A percentile compares a stretch with the other conserved stretches of the same genome.
Conservation (phyloP, 2,113 vertebrate genomes). For the Halcyon malimbica region DNA sequence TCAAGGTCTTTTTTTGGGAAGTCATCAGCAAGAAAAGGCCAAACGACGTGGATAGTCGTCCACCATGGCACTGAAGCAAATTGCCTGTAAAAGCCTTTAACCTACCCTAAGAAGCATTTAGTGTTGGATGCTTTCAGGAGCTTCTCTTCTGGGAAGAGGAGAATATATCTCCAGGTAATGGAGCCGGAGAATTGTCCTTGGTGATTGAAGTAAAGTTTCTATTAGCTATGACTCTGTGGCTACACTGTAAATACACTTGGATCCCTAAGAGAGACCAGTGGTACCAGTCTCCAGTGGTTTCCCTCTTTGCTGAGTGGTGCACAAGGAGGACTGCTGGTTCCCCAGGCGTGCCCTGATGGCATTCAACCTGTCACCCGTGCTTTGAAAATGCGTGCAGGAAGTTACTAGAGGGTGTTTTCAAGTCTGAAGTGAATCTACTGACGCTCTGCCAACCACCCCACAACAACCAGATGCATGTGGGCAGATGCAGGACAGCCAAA, state of each 20-base stretch:
- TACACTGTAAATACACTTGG: background rate
- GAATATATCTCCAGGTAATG: conserved; percentile 55
- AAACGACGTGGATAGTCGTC: conserved; percentile 27
- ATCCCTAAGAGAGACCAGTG: background rate
- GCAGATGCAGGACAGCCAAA: background rate
- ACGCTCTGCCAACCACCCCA: background rate
- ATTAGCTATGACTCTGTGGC: background rate
- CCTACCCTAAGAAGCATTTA: conserved; percentile 58
- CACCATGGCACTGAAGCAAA: conserved; percentile 28
- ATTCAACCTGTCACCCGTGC: background rate
- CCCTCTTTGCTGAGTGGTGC: background rate
- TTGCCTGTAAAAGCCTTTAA: conserved; percentile 64
- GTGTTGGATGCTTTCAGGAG: conserved; percentile 52
- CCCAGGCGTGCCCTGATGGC: background rate
- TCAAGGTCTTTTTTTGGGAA: conserved; percentile 65
- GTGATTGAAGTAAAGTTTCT: conserved; percentile 28
- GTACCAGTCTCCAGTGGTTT: background rate
- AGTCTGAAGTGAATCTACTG: background rate
- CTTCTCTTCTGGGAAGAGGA: conserved; percentile 58
- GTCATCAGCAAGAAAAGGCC: conserved; percentile 47
- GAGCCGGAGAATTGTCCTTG: conserved; percentile 13
- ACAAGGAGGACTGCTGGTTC: background rate
- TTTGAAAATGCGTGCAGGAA: background rate
- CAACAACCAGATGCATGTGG: background rate
- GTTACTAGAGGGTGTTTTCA: background rate